Base-by-base conservation (phyloP, 2,113 vertebrate genomes). In the Perca flavescens region DNA sequence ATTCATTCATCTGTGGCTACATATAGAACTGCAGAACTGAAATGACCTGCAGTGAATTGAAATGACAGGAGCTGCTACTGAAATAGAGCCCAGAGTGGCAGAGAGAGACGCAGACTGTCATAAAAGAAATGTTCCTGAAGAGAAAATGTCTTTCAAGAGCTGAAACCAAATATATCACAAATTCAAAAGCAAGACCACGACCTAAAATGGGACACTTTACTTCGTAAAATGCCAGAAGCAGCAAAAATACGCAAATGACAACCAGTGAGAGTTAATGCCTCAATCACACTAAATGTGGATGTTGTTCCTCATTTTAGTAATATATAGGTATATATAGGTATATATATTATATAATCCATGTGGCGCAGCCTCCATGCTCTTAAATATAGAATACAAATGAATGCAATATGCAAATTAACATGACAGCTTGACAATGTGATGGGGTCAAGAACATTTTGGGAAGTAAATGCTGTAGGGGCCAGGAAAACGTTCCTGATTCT, bases 281-380 rank as follows among this genome's bases (percentile, higher is more conserved):
- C 22, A 47, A 6, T 79, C 67, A 28, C 25, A 16, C 84, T 79
- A 79, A 83, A 83, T 80, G 6, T 62, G 84, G 84, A 75, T 60
- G 73, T 25, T 56, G 54, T n/a, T 65, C 58, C 49, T 74, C 50
- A 21, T 63, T 74, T 67, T 52, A 67, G 47, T n/a, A n/a, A n/a
- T n/a, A n/a, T n/a, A n/a, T n/a, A n/a, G n/a, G n/a, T n/a, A n/a
- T n/a, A n/a, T n/a, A n/a, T n/a, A n/a, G n/a, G n/a, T n/a, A n/a
- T n/a, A n/a, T n/a, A n/a, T n/a, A n/a, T n/a, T n/a, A n/a, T 82
- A 22, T 77, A 84, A 86, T 86, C 86, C 81, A 66, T 72, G 78
- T 65, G 49, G 69, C 76, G 73, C 67, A 53, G 65, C 76, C 76
- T 64, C 49, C 73, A 56, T 62, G 79, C 86, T 88, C 43, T 82